Conservation (phyloP, 2,888 invertebrate species). For the Criorhina ranunculi region DNA sequence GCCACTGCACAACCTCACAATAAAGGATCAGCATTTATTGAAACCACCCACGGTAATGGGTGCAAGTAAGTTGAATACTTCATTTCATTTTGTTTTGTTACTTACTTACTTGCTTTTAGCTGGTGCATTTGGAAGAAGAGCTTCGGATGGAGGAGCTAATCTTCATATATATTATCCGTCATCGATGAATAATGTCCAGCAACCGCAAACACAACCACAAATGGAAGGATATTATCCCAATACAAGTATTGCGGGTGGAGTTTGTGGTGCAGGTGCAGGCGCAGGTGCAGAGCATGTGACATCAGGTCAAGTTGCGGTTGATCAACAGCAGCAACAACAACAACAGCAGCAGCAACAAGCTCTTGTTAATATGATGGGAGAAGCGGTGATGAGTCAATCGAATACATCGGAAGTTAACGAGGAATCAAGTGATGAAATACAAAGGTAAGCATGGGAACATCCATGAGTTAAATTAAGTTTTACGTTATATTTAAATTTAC, state of each 20-base stretch:
- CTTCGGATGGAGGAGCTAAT: constrained; percentile 98
- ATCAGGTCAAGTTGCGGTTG: constrained; percentile 43
- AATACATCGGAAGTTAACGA: constrained; percentile 78
- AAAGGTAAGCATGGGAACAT: constrained; percentile 79
- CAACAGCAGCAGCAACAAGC: constrained; percentile 75
- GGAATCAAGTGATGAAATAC: constrained; percentile 84
- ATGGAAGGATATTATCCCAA: constrained; percentile 80
- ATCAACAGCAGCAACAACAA: constrained; percentile 79
- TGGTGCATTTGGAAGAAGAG: constrained; percentile 94
- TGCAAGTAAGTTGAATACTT: constrained; percentile 86
- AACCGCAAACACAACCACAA: constrained; percentile 79
- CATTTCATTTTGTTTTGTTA: neutral
- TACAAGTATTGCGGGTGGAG: constrained; percentile 74
- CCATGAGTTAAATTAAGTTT: neutral
- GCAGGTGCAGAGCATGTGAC: constrained; percentile 76
- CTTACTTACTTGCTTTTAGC: constrained; percentile 83
- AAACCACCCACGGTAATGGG: constrained; percentile 97
- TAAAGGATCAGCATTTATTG: constrained; percentile 96
- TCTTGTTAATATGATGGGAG: constrained; percentile 55
- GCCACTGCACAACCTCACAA: constrained; percentile 93
- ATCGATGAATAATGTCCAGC: constrained; percentile 84
- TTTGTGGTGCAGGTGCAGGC: constrained; percentile 60
- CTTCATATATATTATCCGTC: constrained; percentile 89
- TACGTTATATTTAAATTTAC: neutral
- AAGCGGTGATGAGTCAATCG: constrained; percentile 60